phyloP scores from a whole-genome alignment of 2,113 vertebrate genomes.

The Capra hircus region DNA sequence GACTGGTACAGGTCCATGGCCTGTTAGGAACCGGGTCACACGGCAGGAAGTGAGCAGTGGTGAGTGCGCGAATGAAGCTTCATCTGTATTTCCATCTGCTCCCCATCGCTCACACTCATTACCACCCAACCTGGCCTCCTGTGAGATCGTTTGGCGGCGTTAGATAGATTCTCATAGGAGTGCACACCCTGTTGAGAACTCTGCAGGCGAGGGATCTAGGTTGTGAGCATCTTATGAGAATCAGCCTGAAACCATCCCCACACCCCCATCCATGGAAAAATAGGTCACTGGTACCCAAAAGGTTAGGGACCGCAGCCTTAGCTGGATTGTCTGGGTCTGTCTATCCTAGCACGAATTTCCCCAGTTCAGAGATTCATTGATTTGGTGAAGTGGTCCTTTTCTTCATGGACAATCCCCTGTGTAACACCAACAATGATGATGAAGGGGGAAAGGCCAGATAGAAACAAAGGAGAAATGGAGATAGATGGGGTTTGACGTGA shows the following conservation, averaged over 20 bases:
- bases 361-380: background rate
- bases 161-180: background rate
- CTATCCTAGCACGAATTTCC: no score
- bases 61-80: background rate
- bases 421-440: background rate
- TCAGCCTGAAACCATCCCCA: background rate
- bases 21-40: background rate
- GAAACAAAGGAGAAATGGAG: background rate
- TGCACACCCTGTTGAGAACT: background rate
- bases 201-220: rapidly evolving
- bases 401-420: background rate
- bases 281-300: background rate
- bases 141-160: background rate
- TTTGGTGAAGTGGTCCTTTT: no score
- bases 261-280: background rate
- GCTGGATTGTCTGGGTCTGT: no score
- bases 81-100: background rate
- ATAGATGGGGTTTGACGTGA: background rate
- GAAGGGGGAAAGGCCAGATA: background rate
- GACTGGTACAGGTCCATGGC: background rate
- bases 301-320: background rate
- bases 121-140: background rate
- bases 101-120: background rate
- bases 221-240: background rate
- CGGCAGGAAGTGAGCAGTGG: background rate